Evolutionary conservation across 2,113 vertebrate species (phyloP).

Genomic region (Struthidea cinerea): DNA sequence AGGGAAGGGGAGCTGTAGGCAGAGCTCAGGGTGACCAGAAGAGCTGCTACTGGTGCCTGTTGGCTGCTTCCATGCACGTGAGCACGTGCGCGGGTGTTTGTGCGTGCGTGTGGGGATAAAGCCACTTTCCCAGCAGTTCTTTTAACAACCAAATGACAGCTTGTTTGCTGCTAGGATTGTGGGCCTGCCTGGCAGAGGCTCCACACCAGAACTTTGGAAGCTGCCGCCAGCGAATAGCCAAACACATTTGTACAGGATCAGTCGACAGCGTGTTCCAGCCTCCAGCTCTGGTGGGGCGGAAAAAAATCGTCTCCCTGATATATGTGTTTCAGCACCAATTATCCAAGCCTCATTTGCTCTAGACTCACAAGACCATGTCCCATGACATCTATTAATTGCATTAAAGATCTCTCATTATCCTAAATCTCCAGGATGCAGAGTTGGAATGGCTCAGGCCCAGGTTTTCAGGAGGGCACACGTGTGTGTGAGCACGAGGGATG

Average conservation of each 20-base stretch:
- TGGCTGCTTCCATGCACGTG: not conserved
- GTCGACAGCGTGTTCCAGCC: not conserved
- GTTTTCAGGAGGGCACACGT: not conserved
- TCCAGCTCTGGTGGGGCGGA: not conserved
- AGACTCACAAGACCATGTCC: constrained; percentile 39
- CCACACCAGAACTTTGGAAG: not conserved
- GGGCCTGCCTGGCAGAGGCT: constrained; percentile 14
- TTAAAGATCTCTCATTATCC: constrained; percentile 31
- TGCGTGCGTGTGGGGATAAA: not conserved
- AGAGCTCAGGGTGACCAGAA: not conserved
- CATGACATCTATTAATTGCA: constrained; percentile 50
- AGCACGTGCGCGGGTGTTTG: fast-evolving
- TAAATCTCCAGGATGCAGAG: not conserved
- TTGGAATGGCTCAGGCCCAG: not conserved
- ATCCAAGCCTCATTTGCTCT: constrained; percentile 50
- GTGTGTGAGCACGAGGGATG: fast-evolving
- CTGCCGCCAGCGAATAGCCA: not conserved
- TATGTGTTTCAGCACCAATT: constrained; percentile 40
- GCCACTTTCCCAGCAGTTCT: not conserved
- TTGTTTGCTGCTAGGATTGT: constrained; percentile 9
- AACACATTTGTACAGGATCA: not conserved
- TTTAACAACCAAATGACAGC: not conserved
- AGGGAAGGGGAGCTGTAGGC: not conserved
- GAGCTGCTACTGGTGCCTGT: fast-evolving
- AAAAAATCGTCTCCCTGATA: not conserved